Evolutionary conservation across 2,888 invertebrate species (phyloP).

Genomic region (Cotesia congregata): DNA sequence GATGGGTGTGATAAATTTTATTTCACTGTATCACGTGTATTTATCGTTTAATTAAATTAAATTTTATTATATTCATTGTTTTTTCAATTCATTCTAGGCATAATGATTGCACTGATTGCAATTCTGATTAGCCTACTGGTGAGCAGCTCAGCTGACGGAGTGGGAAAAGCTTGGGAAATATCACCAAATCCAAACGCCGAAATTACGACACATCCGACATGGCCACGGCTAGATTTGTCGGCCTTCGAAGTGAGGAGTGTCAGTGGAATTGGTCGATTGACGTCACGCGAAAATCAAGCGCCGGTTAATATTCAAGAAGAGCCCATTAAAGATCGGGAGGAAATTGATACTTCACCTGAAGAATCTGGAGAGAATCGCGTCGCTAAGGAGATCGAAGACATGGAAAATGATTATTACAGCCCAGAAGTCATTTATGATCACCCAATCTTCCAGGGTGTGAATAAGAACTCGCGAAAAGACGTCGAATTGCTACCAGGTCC

Average conservation of each 20-base stretch:
- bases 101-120: slow-evolving; percentile 4
- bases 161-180: slow-evolving; percentile 62
- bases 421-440: slow-evolving; percentile 43
- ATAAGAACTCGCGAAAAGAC: slow-evolving; percentile 39
- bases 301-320: slow-evolving; percentile 10
- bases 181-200: slow-evolving; percentile 52
- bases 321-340: neutral
- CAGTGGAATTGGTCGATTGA: slow-evolving; percentile 54
- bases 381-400: slow-evolving; percentile 45
- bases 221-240: slow-evolving; percentile 57
- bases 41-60: slow-evolving; percentile 4
- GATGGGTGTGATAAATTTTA: neutral
- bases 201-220: slow-evolving; percentile 50
- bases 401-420: slow-evolving; percentile 30
- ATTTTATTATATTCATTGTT: too few relatives aligned
- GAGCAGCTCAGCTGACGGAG: slow-evolving; percentile 50
- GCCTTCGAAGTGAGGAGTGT: slow-evolving; percentile 60
- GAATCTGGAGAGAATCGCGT: neutral
- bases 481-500: slow-evolving; percentile 47
- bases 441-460: slow-evolving; percentile 41
- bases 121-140: slow-evolving; percentile 46
- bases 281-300: slow-evolving; percentile 10
- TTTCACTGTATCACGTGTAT: slow-evolving; percentile 26
- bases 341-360: neutral
- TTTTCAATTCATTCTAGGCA: neutral